These are phyloP conservation scores for Calvadosia cruxmelitensis DNA, from an alignment of 30 jellyfish, hydroid and myxozoan species.

Conservation along the genomic window DNA sequence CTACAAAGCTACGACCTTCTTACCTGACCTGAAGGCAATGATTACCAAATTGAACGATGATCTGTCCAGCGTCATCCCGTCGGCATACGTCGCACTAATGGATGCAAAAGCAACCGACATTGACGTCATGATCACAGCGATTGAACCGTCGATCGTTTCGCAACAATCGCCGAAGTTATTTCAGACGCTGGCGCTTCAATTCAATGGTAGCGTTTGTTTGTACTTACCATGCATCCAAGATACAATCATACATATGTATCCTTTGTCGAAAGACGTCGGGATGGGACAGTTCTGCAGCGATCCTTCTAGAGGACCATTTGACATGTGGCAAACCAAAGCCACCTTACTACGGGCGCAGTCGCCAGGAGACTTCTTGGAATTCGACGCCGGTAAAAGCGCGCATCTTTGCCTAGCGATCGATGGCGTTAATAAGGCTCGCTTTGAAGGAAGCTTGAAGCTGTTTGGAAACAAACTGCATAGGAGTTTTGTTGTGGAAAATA, in stretches of 20 bases:
- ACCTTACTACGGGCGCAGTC: slow-evolving; percentile 4
- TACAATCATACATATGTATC: slow-evolving; percentile 22
- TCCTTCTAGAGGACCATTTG: slow-evolving; percentile 53
- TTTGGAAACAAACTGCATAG: slow-evolving; percentile 26
- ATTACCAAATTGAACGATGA: not conserved
- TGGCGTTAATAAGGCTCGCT: slow-evolving; percentile 56
- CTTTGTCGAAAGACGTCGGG: slow-evolving; percentile 33
- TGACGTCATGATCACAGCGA: slow-evolving; percentile 16
- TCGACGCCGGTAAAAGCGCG: slow-evolving; percentile 20
- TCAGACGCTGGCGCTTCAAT: slow-evolving; percentile 24
- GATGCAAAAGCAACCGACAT: slow-evolving; percentile 10
- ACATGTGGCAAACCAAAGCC: slow-evolving; percentile 77
- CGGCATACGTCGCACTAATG: slow-evolving; percentile 2
- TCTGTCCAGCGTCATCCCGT: not conserved
- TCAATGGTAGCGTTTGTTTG: slow-evolving; percentile 61
- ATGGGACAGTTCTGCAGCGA: slow-evolving; percentile 59
- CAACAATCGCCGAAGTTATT: slow-evolving; percentile 16
- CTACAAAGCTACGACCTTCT: slow-evolving; percentile 21
- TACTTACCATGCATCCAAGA: slow-evolving; percentile 53
- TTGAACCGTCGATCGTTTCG: slow-evolving; percentile 16
- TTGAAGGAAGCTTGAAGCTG: slow-evolving; percentile 14
- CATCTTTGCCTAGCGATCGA: slow-evolving; percentile 31
- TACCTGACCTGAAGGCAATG: not conserved
- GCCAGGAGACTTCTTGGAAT: slow-evolving; percentile 43
- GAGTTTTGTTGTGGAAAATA: slow-evolving; percentile 3